phyloP scores from a whole-genome alignment of 2,888 invertebrate genomes.

The Zele albiditarsus region DNA sequence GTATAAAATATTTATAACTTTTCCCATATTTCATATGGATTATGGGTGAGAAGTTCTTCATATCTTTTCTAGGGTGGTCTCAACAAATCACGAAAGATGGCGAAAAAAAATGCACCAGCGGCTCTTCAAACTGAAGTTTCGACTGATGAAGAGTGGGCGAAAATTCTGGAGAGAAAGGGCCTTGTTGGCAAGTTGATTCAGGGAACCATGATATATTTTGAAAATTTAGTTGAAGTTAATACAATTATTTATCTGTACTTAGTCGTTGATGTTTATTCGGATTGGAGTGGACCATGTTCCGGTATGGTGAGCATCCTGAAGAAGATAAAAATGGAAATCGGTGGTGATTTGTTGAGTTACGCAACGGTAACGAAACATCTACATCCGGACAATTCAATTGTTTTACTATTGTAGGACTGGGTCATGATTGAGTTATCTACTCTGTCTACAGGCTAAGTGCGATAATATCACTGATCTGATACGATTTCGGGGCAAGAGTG shows the following conservation, averaged over 20 bases:
- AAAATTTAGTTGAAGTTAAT: too few relatives aligned
- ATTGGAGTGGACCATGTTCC: conserved; percentile 94
- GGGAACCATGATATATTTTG: neutral
- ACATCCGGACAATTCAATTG: conserved; percentile 11
- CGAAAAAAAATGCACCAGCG: conserved; percentile 84
- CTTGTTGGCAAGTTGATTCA: conserved; percentile 73
- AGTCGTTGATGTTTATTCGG: conserved; percentile 95
- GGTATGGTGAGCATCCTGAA: conserved; percentile 91
- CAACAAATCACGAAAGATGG: conserved; percentile 73
- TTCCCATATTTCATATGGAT: conserved; percentile 23
- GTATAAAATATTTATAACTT: conserved; percentile 47
- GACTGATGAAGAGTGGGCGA: conserved; percentile 89
- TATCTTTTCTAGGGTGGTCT: conserved; percentile 58
- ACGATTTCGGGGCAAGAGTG: conserved; percentile 88
- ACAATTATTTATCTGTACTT: conserved; percentile 2
- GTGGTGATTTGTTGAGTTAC: conserved; percentile 87
- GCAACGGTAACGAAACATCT: conserved; percentile 80
- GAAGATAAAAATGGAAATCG: conserved; percentile 91
- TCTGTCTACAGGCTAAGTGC: conserved; percentile 63
- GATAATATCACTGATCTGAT: conserved; percentile 85
- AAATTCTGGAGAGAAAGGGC: conserved; percentile 84
- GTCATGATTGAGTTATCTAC: conserved; percentile 6
- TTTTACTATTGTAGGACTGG: neutral
- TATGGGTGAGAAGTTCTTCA: conserved; percentile 24
- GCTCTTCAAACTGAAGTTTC: conserved; percentile 87